These are phyloP conservation scores for Arge pagana DNA, from an alignment of 2,888 invertebrate species.

Conservation along the genomic window DNA sequence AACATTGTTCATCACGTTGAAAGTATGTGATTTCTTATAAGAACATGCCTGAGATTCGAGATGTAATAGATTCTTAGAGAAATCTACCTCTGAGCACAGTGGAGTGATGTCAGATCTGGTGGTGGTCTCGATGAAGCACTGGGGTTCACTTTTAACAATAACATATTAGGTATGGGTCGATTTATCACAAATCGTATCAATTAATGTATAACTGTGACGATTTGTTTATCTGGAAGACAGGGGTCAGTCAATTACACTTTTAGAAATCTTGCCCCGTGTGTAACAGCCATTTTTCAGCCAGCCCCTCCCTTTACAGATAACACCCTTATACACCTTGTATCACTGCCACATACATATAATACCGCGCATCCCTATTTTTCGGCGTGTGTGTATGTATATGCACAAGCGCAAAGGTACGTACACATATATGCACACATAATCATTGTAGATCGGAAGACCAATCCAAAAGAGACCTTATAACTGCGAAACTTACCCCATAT, in stretches of 20 bases:
- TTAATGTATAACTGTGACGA: conserved; percentile 44
- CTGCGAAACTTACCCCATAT: no score
- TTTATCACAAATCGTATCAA: conserved; percentile 41
- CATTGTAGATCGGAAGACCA: no score
- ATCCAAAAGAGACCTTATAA: no score
- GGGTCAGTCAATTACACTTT: conserved; percentile 45
- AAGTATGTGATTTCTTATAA: conserved; percentile 8
- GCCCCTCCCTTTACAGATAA: conserved; percentile 54
- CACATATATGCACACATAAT: no score
- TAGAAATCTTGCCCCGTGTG: conserved; percentile 49
- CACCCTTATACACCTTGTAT: conserved; percentile 37
- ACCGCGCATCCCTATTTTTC: conserved; percentile 25
- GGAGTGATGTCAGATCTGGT: conserved; percentile 37
- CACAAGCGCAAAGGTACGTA: conserved; percentile 30
- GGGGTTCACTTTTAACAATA: conserved; percentile 40
- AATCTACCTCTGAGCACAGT: conserved; percentile 42
- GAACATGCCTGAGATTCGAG: conserved; percentile 4
- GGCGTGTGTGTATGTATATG: conserved; percentile 26
- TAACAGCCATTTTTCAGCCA: conserved; percentile 55
- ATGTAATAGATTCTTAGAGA: conserved; percentile 6
- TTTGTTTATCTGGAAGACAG: conserved; percentile 37
- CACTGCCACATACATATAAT: conserved; percentile 21
- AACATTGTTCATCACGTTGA: conserved; percentile 13
- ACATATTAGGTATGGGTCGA: conserved; percentile 50
- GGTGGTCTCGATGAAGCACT: conserved; percentile 41